These are phyloP conservation scores for Nymphalis io DNA, from an alignment of 1,140 invertebrate genomes.

Conservation along the genomic window DNA sequence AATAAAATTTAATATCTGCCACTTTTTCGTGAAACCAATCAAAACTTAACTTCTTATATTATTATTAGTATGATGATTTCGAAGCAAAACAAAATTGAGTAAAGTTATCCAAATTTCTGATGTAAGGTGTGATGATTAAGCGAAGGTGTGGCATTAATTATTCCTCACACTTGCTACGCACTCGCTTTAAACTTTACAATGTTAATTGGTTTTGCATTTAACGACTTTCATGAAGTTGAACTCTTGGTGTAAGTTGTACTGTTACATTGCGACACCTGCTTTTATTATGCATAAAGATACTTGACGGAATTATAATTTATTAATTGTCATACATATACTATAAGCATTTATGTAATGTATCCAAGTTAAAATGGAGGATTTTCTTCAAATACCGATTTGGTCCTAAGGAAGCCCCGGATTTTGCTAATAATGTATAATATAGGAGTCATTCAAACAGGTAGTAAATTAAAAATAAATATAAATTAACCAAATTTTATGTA, in stretches of 20 bases:
- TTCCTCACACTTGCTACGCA: constrained; percentile 22
- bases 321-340: too few relatives aligned
- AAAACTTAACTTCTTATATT: too few relatives aligned
- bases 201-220: constrained; percentile 28
- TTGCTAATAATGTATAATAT: too few relatives aligned
- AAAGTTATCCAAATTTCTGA: not conserved
- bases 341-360: too few relatives aligned
- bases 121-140: constrained; percentile 10
- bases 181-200: constrained; percentile 15
- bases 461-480: too few relatives aligned
- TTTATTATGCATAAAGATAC: not conserved
- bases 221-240: constrained; percentile 25
- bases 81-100: not conserved
- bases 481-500: too few relatives aligned
- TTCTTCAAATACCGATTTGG: too few relatives aligned
- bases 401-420: too few relatives aligned
- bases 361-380: too few relatives aligned
- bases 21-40: too few relatives aligned
- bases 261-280: constrained; percentile 22
- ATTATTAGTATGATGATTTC: not conserved
- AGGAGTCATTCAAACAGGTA: too few relatives aligned
- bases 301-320: not conserved
- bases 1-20: too few relatives aligned
- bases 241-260: constrained; percentile 2
- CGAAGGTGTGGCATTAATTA: constrained; percentile 23